phyloP scores from a whole-genome alignment of 2,113 vertebrate genomes.

The Leucopsar rothschildi region DNA sequence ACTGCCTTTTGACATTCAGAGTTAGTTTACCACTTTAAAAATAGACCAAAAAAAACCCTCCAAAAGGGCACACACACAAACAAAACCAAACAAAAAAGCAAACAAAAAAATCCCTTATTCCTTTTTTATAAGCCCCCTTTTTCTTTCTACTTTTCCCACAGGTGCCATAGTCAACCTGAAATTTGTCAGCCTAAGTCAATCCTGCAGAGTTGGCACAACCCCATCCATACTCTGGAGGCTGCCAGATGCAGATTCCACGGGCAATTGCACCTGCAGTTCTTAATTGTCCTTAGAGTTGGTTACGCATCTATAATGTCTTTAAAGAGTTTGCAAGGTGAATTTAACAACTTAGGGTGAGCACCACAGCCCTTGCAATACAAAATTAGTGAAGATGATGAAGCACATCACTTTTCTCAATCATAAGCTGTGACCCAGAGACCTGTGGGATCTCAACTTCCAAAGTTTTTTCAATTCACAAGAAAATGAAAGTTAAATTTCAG shows the following conservation, averaged over 20 bases:
- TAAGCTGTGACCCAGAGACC: background rate
- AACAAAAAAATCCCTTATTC: background rate
- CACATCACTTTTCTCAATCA: background rate
- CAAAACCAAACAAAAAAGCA: background rate
- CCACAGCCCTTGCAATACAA: background rate
- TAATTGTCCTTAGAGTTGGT: constrained; percentile 8
- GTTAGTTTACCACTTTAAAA: background rate
- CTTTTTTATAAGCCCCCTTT: background rate
- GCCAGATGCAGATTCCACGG: constrained; percentile 38
- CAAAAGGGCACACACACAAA: background rate
- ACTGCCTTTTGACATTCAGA: background rate
- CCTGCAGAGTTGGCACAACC: background rate
- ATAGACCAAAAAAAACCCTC: accelerated
- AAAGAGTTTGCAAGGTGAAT: constrained; percentile 12
- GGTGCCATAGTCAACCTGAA: background rate
- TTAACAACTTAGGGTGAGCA: background rate
- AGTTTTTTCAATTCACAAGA: background rate
- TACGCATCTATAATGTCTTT: background rate
- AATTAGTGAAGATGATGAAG: background rate
- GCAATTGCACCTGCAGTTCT: background rate
- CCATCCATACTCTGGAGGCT: background rate
- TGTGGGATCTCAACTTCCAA: background rate
- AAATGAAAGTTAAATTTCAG: background rate
- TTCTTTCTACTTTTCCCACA: background rate
- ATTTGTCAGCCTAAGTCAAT: background rate